Conservation (phyloP, 2,888 invertebrate species). For the Aporophyla lueneburgensis region DNA sequence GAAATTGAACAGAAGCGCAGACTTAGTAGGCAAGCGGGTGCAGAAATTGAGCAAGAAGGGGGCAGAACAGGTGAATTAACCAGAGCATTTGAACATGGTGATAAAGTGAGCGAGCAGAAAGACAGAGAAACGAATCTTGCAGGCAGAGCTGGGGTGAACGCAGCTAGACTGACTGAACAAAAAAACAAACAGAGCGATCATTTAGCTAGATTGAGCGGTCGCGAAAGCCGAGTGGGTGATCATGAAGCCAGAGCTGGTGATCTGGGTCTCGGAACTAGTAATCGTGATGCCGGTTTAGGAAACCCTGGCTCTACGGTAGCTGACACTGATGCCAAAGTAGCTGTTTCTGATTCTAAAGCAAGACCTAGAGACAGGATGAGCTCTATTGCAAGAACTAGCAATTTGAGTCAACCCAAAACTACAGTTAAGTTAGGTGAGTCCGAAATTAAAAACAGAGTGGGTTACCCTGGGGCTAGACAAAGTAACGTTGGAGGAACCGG, state of each 20-base stretch:
- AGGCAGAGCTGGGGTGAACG: not conserved
- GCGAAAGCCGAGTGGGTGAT: slow-evolving; percentile 19
- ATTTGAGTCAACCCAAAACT: slow-evolving; percentile 19
- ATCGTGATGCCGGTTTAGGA: not conserved
- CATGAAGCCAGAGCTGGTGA: slow-evolving; percentile 21
- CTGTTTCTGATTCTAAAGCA: slow-evolving; percentile 3
- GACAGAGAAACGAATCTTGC: not conserved
- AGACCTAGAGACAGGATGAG: slow-evolving; percentile 2
- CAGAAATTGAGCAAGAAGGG: not conserved
- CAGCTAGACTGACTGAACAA: slow-evolving; percentile 3
- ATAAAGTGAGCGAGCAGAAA: slow-evolving; percentile 9
- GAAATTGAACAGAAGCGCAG: slow-evolving; percentile 9
- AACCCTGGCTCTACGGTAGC: not conserved
- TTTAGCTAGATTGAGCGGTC: slow-evolving; percentile 12
- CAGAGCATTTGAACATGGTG: not conserved
- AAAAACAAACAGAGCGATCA: slow-evolving; percentile 15
- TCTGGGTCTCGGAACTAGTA: not conserved
- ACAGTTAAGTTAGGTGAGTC: not conserved
- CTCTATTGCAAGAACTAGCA: not conserved
- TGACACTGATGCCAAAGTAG: not conserved
- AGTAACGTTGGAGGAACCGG: slow-evolving; percentile 1
- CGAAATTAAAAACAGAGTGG: slow-evolving; percentile 7
- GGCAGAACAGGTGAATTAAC: not conserved
- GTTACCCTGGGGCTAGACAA: not conserved
- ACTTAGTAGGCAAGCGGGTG: not conserved